Conservation (phyloP, 2,797 vertebrate species). For the Balearica regulorum region DNA sequence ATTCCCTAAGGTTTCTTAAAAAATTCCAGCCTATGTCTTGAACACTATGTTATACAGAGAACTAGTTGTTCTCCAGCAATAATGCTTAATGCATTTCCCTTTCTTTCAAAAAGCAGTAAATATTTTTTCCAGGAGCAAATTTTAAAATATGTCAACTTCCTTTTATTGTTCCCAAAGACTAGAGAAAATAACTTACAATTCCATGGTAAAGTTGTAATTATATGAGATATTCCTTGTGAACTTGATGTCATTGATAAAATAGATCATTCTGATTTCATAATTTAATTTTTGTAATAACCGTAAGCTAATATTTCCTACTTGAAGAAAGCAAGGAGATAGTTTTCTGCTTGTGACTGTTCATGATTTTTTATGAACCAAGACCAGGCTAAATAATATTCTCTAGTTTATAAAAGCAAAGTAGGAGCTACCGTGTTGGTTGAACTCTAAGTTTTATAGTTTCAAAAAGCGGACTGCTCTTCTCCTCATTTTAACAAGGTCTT, state of each 20-base stretch:
- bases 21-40: background rate
- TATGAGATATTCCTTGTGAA: background rate
- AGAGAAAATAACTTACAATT: background rate
- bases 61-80: background rate
- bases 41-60: background rate
- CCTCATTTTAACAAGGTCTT: background rate
- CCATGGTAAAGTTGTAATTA: background rate
- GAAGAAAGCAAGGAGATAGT: background rate
- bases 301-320: background rate
- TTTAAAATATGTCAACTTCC: background rate
- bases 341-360: background rate
- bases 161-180: background rate
- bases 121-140: background rate
- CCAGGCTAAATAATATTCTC: background rate
- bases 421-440: background rate
- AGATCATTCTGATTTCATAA: background rate
- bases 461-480: background rate
- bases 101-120: background rate
- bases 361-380: background rate
- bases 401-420: background rate
- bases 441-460: background rate
- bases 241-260: background rate
- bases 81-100: background rate
- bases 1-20: background rate
- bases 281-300: background rate